Conservation (phyloP, 2,888 invertebrate genomes). For the Gastracanthus pulcherrimus region DNA sequence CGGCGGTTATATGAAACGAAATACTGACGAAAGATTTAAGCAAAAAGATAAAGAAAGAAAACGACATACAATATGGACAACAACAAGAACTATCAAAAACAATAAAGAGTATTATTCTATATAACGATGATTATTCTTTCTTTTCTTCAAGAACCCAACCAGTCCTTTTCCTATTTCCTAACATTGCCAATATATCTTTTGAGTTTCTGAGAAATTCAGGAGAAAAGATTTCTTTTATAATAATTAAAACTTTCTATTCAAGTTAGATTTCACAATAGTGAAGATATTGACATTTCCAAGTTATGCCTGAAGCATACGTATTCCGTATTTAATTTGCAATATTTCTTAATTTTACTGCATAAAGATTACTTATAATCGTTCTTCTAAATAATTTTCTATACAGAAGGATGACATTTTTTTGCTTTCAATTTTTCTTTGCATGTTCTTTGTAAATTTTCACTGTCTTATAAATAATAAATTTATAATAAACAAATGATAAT, state of each 20-base stretch:
- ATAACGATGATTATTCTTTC: slow-evolving; percentile 66
- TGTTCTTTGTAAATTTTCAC: no score
- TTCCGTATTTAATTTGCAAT: no score
- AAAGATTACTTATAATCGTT: no score
- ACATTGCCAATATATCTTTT: background rate
- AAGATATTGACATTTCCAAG: no score
- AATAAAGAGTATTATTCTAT: slow-evolving; percentile 78
- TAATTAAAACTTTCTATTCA: background rate
- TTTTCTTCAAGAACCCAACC: background rate
- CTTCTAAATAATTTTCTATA: no score
- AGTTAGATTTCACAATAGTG: no score
- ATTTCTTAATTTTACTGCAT: no score
- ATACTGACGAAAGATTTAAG: slow-evolving; percentile 48
- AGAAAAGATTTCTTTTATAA: background rate
- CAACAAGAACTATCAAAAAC: slow-evolving; percentile 76
- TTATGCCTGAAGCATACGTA: no score
- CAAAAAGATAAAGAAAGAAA: slow-evolving; percentile 51
- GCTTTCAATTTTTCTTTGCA: no score
- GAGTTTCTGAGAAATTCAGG: background rate
- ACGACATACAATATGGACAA: slow-evolving; percentile 74
- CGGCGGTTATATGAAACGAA: slow-evolving; percentile 48
- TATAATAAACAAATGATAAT: no score
- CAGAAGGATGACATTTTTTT: no score
- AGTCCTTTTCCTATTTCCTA: background rate
- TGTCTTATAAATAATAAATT: no score